Evolutionary conservation across 2,797 vertebrate species (phyloP).

Genomic region (Peromyscus attwateri): DNA sequence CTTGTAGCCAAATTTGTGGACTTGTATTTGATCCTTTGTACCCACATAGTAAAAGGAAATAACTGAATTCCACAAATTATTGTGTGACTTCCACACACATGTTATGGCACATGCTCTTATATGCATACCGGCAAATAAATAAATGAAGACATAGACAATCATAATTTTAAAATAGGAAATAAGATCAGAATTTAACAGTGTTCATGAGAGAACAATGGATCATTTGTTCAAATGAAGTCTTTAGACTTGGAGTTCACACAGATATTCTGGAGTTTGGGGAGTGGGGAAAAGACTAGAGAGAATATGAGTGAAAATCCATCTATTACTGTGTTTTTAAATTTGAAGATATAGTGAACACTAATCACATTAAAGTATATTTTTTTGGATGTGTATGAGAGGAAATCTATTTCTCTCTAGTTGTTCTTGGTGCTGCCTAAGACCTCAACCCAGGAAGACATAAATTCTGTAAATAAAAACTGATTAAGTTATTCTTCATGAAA

Average conservation of each 20-base stretch:
- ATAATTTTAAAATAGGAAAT: background rate
- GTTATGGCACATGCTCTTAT: background rate
- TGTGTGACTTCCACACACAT: background rate
- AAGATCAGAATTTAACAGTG: background rate
- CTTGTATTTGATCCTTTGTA: background rate
- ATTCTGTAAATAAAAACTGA: background rate
- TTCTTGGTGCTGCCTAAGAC: background rate
- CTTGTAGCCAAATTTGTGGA: background rate
- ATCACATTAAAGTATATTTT: background rate
- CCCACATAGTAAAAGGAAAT: background rate
- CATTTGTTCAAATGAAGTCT: background rate
- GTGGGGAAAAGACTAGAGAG: background rate
- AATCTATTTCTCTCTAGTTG: background rate
- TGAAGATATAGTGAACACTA: background rate
- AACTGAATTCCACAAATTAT: background rate
- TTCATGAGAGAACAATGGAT: background rate
- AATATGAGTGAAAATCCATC: background rate
- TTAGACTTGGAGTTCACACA: background rate
- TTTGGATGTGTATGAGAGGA: background rate
- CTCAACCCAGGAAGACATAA: background rate
- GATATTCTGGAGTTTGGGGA: background rate
- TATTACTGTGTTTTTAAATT: background rate
- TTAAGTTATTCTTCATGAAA: background rate
- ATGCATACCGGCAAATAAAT: background rate
- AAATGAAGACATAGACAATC: background rate